These are phyloP conservation scores for Tanytarsus gracilentus DNA, from an alignment of 2,888 invertebrate genomes.

Conservation along the genomic window DNA sequence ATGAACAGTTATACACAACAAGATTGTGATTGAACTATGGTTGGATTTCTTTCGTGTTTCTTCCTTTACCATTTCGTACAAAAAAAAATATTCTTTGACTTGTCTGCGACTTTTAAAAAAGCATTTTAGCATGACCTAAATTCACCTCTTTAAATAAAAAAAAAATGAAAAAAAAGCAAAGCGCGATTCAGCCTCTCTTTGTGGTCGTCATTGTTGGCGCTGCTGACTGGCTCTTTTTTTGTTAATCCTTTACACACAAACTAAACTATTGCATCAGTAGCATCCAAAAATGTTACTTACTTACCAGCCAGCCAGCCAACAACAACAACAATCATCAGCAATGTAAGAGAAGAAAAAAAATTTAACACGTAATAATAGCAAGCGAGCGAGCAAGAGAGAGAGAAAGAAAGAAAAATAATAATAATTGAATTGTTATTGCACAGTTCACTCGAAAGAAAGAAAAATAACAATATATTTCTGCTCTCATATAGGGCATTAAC, in stretches of 20 bases:
- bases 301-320: no score
- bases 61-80: background rate
- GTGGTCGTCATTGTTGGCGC: no score
- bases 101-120: slow-evolving; percentile 1
- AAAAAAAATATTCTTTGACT: background rate
- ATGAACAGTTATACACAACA: slow-evolving; percentile 11
- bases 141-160: no score
- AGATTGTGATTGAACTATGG: slow-evolving; percentile 10
- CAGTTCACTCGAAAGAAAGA: background rate
- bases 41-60: background rate
- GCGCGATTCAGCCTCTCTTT: no score
- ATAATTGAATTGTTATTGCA: no score
- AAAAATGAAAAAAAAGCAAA: background rate
- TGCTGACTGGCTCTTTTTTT: no score
- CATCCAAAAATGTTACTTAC: no score
- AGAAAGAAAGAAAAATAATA: no score
- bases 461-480: background rate
- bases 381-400: no score
- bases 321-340: no score
- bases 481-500: background rate
- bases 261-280: no score
- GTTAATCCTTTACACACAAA: no score
- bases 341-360: background rate
- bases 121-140: slow-evolving; percentile 1
- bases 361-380: slow-evolving; percentile 12